Percentiles rank a stretch among this genome's conserved stretches.
Evolutionary conservation across 2,888 invertebrate species (phyloP).

Genomic region (Strigamia maritima): DNA sequence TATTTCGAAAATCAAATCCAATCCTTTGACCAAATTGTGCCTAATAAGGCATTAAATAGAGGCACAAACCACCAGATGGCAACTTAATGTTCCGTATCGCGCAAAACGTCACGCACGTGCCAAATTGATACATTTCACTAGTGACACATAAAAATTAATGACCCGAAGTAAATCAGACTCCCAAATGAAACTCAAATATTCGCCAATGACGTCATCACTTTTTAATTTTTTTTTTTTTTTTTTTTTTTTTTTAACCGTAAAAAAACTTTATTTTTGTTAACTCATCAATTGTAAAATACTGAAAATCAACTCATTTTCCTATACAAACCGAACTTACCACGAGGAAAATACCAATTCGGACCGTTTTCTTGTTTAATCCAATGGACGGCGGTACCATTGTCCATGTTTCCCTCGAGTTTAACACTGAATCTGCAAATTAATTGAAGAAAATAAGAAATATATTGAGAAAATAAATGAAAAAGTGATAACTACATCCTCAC

Average conservation of each 20-base stretch:
- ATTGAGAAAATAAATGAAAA: no score
- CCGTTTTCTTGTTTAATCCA: not conserved
- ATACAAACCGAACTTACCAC: not conserved
- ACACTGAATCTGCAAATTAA: no score
- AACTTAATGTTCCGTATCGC: not conserved
- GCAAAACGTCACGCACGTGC: not conserved
- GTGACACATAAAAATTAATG: constrained; percentile 23
- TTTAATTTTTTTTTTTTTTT: no score
- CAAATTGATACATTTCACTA: constrained; percentile 22
- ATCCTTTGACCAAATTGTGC: constrained; percentile 7
- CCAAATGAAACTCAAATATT: not conserved
- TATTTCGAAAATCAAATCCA: not conserved
- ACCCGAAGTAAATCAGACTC: not conserved
- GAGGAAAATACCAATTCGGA: not conserved
- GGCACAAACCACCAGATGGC: not conserved
- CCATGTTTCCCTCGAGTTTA: not conserved
- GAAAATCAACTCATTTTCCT: not conserved
- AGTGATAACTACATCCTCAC: no score
- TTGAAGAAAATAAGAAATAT: no score
- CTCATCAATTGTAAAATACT: not conserved
- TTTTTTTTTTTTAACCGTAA: no score
- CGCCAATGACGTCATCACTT: not conserved
- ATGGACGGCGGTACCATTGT: not conserved
- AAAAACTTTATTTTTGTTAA: no score
- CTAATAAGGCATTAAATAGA: not conserved